Base-by-base conservation (phyloP, 2,113 vertebrate genomes). In the Tenebrosternarchus preto region DNA sequence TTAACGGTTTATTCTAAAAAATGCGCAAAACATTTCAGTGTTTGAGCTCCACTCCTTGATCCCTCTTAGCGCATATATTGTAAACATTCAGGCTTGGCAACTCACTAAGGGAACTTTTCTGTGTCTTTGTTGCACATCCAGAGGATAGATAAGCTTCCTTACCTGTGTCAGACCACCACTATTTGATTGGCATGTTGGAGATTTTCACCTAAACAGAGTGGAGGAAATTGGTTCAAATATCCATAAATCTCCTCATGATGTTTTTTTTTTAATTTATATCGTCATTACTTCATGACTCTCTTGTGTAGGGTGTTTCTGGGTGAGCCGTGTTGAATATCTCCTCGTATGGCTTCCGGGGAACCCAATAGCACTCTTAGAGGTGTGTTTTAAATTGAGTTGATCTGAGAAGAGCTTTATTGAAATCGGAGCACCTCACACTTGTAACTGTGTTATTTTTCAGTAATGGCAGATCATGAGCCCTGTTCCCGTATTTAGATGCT, bases 371-470 rank as follows among this genome's bases (percentile, higher is more conserved):
- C 74, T 73, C 82, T 76, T 64, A 0, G 24, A 73, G 78, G 71
- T 72, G n/a, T 57, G 2, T 72, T 78, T 64, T 61, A 78, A 84
- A 70, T 33, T 22, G 43, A 77, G 46, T 60, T 69, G 56, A 76
- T 66, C 11, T 20, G 33, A 64, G 76, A 59, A 11, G 17, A 22
- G 67, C 67, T 77, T 77, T 76, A 80, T 84, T 72, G 72, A 82
- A 81, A 80, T 82, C 6, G 61, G 72, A 59, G 76, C 61, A 29
- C 56, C 22, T 74, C 16, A 5, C 46, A 50, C n/a, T 61, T 60
- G n/a, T 80, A 80, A 70, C 64, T 46, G 46, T 59, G 63, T 78
- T 79, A 79, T 80, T 84, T 82, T 70, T 68, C 29, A 39, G 56
- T 63, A 73, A 82, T 60, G 71, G 75, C 25, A 61, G 57, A 76